phyloP scores from a whole-genome alignment of 2,888 invertebrate genomes.

The Timema cristinae region DNA sequence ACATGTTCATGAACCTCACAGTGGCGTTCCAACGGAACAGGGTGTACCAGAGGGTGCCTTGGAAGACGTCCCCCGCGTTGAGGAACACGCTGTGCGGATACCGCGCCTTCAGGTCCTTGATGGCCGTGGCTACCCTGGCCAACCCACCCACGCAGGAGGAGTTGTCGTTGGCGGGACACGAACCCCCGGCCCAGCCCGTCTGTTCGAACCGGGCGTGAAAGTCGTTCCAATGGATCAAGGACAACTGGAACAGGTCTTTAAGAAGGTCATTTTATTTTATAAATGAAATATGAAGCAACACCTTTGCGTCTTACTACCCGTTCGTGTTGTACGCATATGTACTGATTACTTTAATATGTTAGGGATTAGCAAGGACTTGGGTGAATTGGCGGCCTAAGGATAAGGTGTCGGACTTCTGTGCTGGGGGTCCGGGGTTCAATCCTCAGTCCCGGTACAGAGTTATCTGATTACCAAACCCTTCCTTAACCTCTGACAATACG shows the following conservation, averaged over 20 bases:
- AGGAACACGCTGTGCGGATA: conserved; percentile 55
- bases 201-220: conserved; percentile 44
- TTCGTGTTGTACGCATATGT: too few species aligned
- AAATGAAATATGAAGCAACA: too few species aligned
- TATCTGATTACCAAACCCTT: too few species aligned
- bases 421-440: too few species aligned
- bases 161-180: conserved; percentile 19
- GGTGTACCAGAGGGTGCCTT: conserved; percentile 82
- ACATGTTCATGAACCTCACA: conserved; percentile 66
- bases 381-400: too few species aligned
- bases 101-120: conserved; percentile 12
- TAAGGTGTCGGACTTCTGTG: too few species aligned
- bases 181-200: conserved; percentile 16
- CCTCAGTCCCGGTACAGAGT: too few species aligned
- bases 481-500: too few species aligned
- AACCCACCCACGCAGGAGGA: conserved; percentile 29
- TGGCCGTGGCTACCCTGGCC: conserved; percentile 26
- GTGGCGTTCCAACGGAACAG: conserved; percentile 58
- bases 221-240: conserved; percentile 47
- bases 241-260: conserved; percentile 32
- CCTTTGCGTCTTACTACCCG: too few species aligned
- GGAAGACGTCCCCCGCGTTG: conserved; percentile 81
- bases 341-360: too few species aligned
- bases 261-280: too few species aligned
- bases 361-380: too few species aligned